Percentiles rank a stretch among this genome's conserved stretches.
Evolutionary conservation across 2,797 vertebrate species (phyloP).

Genomic region (Trachurus trachurus): DNA sequence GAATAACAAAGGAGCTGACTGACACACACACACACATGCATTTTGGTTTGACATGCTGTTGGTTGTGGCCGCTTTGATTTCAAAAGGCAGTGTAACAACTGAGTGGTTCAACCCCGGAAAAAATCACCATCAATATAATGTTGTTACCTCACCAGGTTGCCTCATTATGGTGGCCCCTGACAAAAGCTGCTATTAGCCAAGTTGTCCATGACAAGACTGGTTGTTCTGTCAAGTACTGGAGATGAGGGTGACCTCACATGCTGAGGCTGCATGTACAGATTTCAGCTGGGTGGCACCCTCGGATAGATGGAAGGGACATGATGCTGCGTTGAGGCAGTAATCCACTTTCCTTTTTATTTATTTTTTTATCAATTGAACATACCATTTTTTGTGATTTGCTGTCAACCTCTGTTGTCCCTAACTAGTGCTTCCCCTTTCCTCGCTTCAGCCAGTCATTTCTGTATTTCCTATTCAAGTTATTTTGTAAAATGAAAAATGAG

Average conservation of each 20-base stretch:
- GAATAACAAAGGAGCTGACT: slow-evolving; percentile 38
- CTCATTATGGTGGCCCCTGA: slow-evolving; percentile 29
- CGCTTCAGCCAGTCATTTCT: background rate
- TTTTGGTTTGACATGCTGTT: slow-evolving; percentile 30
- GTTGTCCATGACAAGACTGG: slow-evolving; percentile 23
- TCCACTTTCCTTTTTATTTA: slow-evolving; percentile 3
- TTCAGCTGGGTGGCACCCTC: slow-evolving; percentile 10
- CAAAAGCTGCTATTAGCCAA: slow-evolving; percentile 32
- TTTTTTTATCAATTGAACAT: background rate
- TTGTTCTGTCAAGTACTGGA: slow-evolving; percentile 14
- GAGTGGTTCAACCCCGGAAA: slow-evolving; percentile 21
- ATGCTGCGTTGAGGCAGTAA: slow-evolving; percentile 27
- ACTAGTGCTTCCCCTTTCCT: background rate
- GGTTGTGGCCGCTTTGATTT: slow-evolving; percentile 25
- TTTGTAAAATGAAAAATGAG: background rate
- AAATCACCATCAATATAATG: slow-evolving; percentile 22
- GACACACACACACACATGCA: slow-evolving; percentile 18
- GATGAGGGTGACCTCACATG: slow-evolving; percentile 22
- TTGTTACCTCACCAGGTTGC: slow-evolving; percentile 42
- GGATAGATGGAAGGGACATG: slow-evolving; percentile 23
- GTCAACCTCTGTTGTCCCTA: background rate
- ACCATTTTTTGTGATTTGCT: background rate
- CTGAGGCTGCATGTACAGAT: slow-evolving; percentile 16
- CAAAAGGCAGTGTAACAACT: slow-evolving; percentile 33
- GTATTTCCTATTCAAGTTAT: background rate